Base-by-base conservation (phyloP, 2,888 invertebrate genomes). In the Drosophila suboccidentalis region DNA sequence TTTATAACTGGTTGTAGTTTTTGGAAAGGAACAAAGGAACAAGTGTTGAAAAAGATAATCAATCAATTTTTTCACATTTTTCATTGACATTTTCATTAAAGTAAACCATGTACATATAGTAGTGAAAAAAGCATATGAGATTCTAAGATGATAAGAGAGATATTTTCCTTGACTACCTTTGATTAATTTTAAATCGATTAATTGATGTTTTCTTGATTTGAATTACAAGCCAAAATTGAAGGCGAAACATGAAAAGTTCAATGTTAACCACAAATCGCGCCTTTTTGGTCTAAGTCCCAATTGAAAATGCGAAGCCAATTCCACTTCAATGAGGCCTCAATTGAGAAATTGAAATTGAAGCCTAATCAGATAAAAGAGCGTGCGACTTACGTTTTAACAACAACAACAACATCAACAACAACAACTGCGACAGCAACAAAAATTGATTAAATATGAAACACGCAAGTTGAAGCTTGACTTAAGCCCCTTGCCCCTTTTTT, bases 361-460 rank as follows among this genome's bases (percentile, higher is more conserved):
- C 78, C 81, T 77, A 87, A 88, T 88, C 87, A 75, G 87, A 90
- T 88, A 88, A 87, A 69, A 51, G 67, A 87, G 75, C 88, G 82
- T 84, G 87, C 73, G 80, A 79, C 73, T 79, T 46, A 43, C 44
- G 54, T 57, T 26, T 41, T 50, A 51, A 29, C 60, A 19, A 60
- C 64, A 62, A n/a, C 53, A 69, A 26, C 43, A 67, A 63, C 39
- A 49, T 54, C 63, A 53, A 41, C 17, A 51, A 38, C 55, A 29
- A 55, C 68, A 61, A 22, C 51, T 63, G 44, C 59, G 22, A 59
- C 69, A 57, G 62, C 63, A 50, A 50, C 53, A 58, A 85, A 87
- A 87, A 90, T 89, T 90, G 91, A 89, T 89, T 90, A 86, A 82
- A 90, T 82, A 90, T 77, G 78, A 82, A 87, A 90, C 90, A 90